Conservation (phyloP, 2,113 vertebrate genomes). For the Hiodon tergisus region DNA sequence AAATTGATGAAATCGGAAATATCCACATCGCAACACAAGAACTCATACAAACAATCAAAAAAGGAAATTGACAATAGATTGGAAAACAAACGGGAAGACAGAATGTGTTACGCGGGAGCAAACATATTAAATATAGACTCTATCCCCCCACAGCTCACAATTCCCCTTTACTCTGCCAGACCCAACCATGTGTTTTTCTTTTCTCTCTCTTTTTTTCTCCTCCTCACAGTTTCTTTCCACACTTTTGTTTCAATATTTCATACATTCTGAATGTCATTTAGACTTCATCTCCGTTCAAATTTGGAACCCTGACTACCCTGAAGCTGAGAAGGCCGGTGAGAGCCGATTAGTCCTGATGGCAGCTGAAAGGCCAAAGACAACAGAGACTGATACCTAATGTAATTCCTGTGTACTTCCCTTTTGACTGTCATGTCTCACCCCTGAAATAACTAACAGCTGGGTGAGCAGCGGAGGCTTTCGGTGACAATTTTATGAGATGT, state of each 20-base stretch:
- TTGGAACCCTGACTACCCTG: constrained; percentile 74
- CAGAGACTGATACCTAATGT: constrained; percentile 89
- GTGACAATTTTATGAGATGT: neutral
- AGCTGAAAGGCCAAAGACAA: constrained; percentile 67
- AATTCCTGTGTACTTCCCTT: constrained; percentile 82
- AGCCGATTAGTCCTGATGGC: constrained; percentile 50
- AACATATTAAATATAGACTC: constrained; percentile 1
- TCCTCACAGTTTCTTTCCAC: no score
- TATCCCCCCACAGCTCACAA: neutral
- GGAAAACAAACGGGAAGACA: neutral
- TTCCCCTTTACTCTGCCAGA: neutral
- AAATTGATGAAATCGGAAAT: neutral
- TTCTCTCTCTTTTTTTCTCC: neutral
- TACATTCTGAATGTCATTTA: constrained; percentile 79
- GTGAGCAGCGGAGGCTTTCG: neutral
- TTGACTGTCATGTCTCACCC: constrained; percentile 72
- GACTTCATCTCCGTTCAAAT: constrained; percentile 69
- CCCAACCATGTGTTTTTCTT: neutral
- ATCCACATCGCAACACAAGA: neutral
- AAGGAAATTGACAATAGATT: neutral
- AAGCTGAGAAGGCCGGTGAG: constrained; percentile 45
- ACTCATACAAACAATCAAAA: no score
- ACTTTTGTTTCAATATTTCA: constrained; percentile 87
- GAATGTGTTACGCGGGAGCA: neutral
- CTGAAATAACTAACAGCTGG: constrained; percentile 12